phyloP scores from a whole-genome alignment of 2,888 invertebrate genomes.

The Drepana falcataria region DNA sequence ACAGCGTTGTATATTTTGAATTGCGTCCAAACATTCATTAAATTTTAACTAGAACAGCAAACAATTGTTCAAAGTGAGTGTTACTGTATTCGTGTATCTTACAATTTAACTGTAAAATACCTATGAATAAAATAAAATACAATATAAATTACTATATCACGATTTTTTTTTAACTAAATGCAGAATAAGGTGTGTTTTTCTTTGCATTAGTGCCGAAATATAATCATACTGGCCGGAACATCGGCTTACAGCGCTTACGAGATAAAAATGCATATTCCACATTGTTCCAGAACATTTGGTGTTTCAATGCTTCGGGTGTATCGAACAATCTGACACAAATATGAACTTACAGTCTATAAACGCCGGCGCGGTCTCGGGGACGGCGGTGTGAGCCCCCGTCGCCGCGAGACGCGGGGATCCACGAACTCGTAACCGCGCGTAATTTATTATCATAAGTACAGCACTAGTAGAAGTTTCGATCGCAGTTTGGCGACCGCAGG shows the following conservation, averaged over 20 bases:
- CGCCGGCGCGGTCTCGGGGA: constrained; percentile 48
- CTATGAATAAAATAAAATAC: constrained; percentile 6
- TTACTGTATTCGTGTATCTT: constrained; percentile 36
- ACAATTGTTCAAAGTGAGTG: constrained; percentile 41
- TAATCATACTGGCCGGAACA: constrained; percentile 65
- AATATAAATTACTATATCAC: constrained; percentile 53
- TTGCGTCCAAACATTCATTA: not conserved
- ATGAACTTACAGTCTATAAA: constrained; percentile 64
- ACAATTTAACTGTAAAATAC: constrained; percentile 51
- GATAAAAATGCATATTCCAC: constrained; percentile 42
- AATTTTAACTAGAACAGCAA: constrained; percentile 46
- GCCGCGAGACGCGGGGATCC: constrained; percentile 53
- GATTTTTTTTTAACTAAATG: constrained; percentile 43
- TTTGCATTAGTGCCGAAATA: constrained; percentile 47
- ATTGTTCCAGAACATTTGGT: constrained; percentile 55
- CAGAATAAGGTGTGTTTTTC: constrained; percentile 34
- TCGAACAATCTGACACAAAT: constrained; percentile 67
- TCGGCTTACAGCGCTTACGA: constrained; percentile 62
- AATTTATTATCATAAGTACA: constrained; percentile 76
- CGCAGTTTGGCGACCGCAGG: constrained; percentile 59
- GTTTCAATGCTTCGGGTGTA: constrained; percentile 66
- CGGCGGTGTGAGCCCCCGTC: constrained; percentile 30
- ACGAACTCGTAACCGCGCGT: constrained; percentile 60
- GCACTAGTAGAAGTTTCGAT: constrained; percentile 73
- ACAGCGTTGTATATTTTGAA: not conserved